Conservation (phyloP, 2,797 vertebrate genomes). For the Xenentodon cancila region DNA sequence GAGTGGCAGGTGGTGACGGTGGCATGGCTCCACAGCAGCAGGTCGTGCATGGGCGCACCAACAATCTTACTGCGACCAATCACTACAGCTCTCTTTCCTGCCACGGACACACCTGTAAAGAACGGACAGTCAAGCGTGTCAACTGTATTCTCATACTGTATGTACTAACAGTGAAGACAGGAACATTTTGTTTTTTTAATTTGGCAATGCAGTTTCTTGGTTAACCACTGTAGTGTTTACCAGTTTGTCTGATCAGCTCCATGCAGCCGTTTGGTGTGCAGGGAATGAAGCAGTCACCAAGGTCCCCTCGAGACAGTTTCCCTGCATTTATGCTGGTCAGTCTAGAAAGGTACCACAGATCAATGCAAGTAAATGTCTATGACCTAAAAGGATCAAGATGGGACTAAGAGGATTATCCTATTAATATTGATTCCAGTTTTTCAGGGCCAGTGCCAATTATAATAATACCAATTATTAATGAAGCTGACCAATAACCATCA, state of each 20-base stretch:
- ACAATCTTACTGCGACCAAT: constrained; percentile 98
- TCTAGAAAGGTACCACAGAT: constrained; percentile 64
- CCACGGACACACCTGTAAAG: constrained; percentile 87
- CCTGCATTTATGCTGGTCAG: constrained; percentile 94
- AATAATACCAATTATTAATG: no score
- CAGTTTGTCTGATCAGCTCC: constrained; percentile 94
- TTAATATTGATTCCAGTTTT: no score
- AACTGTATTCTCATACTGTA: neutral
- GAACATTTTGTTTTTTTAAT: no score
- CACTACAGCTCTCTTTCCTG: constrained; percentile 92
- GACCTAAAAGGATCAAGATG: neutral
- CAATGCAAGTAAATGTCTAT: neutral
- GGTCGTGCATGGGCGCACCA: constrained; percentile 96
- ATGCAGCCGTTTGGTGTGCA: constrained; percentile 98
- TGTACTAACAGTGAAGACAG: neutral
- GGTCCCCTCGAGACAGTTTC: constrained; percentile 94
- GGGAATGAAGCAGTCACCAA: constrained; percentile 94
- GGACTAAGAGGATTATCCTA: neutral
- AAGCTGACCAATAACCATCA: no score
- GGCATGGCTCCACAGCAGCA: constrained; percentile 95
- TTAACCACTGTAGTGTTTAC: constrained; percentile 63
- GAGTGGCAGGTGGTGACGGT: constrained; percentile 98
- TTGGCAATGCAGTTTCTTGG: neutral
- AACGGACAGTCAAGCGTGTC: neutral
- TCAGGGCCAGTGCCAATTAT: no score